These are phyloP conservation scores for Musca domestica DNA, from an alignment of 1,140 invertebrate species.

Conservation along the genomic window DNA sequence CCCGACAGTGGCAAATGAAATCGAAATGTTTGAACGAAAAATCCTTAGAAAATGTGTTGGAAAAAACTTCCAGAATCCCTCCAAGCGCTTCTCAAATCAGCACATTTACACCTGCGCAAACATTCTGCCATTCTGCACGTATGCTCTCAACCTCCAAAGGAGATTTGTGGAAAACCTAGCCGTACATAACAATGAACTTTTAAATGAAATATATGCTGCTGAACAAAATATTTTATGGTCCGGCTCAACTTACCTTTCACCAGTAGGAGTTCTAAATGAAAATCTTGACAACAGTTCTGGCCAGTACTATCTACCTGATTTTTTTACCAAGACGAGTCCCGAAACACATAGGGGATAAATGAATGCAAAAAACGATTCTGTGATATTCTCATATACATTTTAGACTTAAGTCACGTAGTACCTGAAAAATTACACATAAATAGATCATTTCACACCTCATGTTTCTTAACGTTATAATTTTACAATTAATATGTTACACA, in stretches of 20 bases:
- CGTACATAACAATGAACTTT: too few relatives aligned
- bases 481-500: too few relatives aligned
- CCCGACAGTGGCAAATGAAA: background rate
- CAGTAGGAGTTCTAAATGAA: background rate
- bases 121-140: background rate
- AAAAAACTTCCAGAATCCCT: too few relatives aligned
- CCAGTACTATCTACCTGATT: background rate
- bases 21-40: background rate
- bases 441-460: too few relatives aligned
- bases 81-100: too few relatives aligned
- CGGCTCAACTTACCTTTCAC: background rate
- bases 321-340: background rate
- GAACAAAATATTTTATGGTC: too few relatives aligned
- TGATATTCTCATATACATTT: too few relatives aligned
- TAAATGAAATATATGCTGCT: too few relatives aligned
- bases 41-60: background rate
- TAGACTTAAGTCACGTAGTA: too few relatives aligned
- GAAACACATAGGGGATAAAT: background rate
- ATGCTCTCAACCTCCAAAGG: background rate
- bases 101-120: background rate
- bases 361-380: too few relatives aligned
- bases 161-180: background rate
- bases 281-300: background rate
- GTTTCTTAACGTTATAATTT: too few relatives aligned
- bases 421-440: too few relatives aligned